Conservation (phyloP, 2,888 invertebrate genomes). For the Cerastis rubricosa region DNA sequence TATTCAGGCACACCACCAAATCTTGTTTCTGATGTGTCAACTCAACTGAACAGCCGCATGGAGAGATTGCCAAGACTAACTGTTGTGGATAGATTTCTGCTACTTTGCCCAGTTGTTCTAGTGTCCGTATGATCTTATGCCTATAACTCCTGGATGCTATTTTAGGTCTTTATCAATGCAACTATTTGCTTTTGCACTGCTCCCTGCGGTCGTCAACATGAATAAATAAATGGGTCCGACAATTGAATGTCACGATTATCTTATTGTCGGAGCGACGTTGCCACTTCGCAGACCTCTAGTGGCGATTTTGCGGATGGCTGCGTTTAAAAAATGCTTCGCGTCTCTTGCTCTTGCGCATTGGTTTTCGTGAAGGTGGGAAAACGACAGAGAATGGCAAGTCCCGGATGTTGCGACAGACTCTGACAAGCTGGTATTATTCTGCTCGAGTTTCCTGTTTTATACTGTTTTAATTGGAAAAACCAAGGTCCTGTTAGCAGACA, state of each 20-base stretch:
- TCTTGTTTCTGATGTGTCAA: constrained; percentile 73
- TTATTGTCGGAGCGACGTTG: constrained; percentile 67
- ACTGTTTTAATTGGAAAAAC: constrained; percentile 71
- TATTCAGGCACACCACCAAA: constrained; percentile 68
- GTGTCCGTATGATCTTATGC: constrained; percentile 9
- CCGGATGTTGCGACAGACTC: constrained; percentile 76
- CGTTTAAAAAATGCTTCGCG: constrained; percentile 65
- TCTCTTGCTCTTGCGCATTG: constrained; percentile 71
- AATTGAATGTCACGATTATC: constrained; percentile 66
- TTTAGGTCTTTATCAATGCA: constrained; percentile 33
- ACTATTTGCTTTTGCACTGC: constrained; percentile 31
- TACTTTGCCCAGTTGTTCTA: not conserved
- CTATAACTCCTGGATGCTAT: constrained; percentile 6
- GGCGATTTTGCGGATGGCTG: constrained; percentile 74
- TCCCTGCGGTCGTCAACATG: constrained; percentile 43
- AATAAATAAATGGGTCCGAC: constrained; percentile 61
- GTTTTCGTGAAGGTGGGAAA: constrained; percentile 70
- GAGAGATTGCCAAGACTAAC: constrained; percentile 53
- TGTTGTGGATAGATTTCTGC: constrained; percentile 21
- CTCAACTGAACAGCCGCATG: constrained; percentile 59
- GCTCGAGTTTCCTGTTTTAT: constrained; percentile 75
- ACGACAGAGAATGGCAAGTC: constrained; percentile 71
- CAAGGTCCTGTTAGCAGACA: constrained; percentile 59
- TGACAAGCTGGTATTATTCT: constrained; percentile 65
- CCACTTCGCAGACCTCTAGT: constrained; percentile 55